Evolutionary conservation across 1,140 invertebrate species (phyloP), one percentile per base, ranked within the genome.

Genomic region (Bradysia coprophila): DNA sequence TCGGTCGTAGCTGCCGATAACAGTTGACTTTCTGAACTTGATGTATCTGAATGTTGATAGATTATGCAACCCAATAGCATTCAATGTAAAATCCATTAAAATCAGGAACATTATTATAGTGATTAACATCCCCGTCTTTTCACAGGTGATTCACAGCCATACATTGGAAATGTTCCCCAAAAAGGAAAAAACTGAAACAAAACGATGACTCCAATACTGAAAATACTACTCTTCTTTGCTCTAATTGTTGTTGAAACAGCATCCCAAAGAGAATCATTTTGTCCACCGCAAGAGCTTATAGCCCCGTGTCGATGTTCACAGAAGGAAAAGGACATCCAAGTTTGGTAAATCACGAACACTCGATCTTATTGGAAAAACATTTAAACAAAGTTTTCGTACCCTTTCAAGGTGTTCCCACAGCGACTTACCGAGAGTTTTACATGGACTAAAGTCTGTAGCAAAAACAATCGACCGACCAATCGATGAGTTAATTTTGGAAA

Each of bases 401-500:
- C 21, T 24, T 38, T 37, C 2, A 51, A 88, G 84, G 84, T 89
- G 84, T 55, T 85, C 82, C 31, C 82, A 87, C 59, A 85, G 81
- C 63, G 83, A 87, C 49, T 62, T 87, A 42, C 71, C 73, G 1
- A 74, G 73, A 51, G 79, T 86, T 3, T 56, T 78, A 40, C 76
- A 78, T 49, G 80, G 79, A 8, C 55, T 88, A 9, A 75, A 79
- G 46, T 67, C 73, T 10, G 69, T 84, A 20, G 76, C 76, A 40
- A 69, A 76, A 36, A 69, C 74, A 40, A 61, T 83, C 18, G 70
- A 67, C 39, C 71, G 69, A 32, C 73, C 79, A 9, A 76, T 89
- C 43, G 85, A 87, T 54, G 85, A 89, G 53, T 51, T 89, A 33
- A 86, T 89, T 37, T 65, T 89, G 45, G 85, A 89, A 62, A 86